Evolutionary conservation across 2,888 invertebrate genomes (phyloP).

Genomic region (Trissolcus brochymenae): DNA sequence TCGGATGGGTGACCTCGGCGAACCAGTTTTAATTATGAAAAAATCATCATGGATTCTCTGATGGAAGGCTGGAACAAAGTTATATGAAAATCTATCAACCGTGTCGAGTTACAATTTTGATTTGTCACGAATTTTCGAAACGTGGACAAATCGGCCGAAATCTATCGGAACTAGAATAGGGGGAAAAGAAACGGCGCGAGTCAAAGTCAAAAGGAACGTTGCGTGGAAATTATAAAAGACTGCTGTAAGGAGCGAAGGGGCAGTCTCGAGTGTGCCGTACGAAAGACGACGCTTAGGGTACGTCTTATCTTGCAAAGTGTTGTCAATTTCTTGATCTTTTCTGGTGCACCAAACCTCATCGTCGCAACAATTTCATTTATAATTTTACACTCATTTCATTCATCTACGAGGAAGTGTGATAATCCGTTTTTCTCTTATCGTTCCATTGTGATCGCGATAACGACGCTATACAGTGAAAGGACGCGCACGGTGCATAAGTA

Average conservation of each 20-base stretch:
- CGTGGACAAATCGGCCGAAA: neutral
- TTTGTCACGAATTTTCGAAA: neutral
- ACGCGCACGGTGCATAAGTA: neutral
- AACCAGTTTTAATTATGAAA: no score
- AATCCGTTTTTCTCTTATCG: neutral
- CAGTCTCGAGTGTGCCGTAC: conserved; percentile 54
- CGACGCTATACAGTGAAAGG: neutral
- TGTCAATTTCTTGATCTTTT: no score
- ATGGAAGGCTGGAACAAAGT: neutral
- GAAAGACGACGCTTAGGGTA: conserved; percentile 48
- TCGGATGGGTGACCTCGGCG: no score
- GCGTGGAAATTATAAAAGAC: conserved; percentile 57
- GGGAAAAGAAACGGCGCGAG: conserved; percentile 34
- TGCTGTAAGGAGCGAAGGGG: conserved; percentile 47
- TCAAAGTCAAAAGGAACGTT: conserved; percentile 32
- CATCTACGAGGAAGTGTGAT: neutral
- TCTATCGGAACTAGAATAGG: conserved; percentile 3
- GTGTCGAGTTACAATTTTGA: neutral
- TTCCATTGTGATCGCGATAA: neutral
- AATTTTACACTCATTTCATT: no score
- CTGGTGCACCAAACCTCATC: no score
- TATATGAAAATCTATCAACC: conserved; percentile 33
- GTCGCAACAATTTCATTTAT: no score
- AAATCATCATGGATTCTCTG: neutral
- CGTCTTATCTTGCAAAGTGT: conserved; percentile 8